These are phyloP conservation scores for Tychaedon coryphoeus DNA, from an alignment of 2,113 vertebrate genomes.

Conservation along the genomic window DNA sequence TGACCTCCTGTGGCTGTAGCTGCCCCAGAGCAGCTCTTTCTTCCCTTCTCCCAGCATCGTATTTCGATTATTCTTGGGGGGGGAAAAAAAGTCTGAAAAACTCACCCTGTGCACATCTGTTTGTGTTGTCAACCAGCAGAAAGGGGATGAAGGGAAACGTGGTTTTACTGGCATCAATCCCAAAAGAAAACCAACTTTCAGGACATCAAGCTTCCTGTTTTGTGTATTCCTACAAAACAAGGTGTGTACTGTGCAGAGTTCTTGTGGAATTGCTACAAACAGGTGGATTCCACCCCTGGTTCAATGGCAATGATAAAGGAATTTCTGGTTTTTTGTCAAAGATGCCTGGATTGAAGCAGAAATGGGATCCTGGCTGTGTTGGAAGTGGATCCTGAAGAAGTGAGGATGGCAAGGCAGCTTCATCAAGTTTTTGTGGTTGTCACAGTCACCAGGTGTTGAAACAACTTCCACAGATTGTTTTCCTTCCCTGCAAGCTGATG, in stretches of 20 bases:
- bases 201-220: background rate
- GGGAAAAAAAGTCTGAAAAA: background rate
- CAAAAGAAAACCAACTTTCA: background rate
- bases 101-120: rapidly evolving
- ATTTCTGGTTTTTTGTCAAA: background rate
- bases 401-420: background rate
- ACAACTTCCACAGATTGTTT: background rate
- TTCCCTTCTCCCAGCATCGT: rapidly evolving
- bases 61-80: rapidly evolving
- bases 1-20: conserved; percentile 63
- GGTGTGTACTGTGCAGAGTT: rapidly evolving
- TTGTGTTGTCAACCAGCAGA: background rate
- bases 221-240: background rate
- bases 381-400: background rate
- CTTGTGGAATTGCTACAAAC: background rate
- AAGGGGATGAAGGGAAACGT: background rate
- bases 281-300: background rate
- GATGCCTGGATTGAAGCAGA: background rate
- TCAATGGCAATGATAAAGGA: rapidly evolving
- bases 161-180: background rate
- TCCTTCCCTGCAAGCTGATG: background rate
- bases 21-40: background rate
- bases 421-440: rapidly evolving
- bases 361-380: background rate
- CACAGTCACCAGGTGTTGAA: background rate